These are phyloP conservation scores for Noturus placidus DNA, from an alignment of 2,113 vertebrate species.

Conservation along the genomic window DNA sequence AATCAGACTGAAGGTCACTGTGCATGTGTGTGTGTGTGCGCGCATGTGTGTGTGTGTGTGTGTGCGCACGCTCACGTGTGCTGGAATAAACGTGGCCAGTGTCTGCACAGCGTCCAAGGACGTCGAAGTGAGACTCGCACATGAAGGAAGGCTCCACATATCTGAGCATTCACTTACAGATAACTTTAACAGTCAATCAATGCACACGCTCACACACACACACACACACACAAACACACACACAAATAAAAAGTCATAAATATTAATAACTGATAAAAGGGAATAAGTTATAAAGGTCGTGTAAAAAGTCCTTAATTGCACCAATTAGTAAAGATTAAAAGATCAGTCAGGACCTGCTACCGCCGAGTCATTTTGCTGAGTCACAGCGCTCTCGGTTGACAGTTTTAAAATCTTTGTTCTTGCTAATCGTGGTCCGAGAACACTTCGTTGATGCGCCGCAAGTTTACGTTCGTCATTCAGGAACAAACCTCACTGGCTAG, in stretches of 20 bases:
- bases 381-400: too few relatives aligned
- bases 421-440: too few relatives aligned
- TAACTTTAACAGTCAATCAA: slow-evolving; percentile 14
- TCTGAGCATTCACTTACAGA: background rate
- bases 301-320: background rate
- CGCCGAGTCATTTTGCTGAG: background rate
- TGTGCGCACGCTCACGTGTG: background rate
- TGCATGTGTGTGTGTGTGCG: background rate
- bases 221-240: background rate
- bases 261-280: background rate
- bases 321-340: background rate
- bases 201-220: slow-evolving; percentile 17
- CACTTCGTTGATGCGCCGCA: too few relatives aligned
- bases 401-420: too few relatives aligned
- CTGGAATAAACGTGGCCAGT: background rate
- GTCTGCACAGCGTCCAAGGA: slow-evolving; percentile 2
- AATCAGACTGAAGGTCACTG: slow-evolving; percentile 4
- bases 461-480: too few relatives aligned
- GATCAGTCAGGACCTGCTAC: slow-evolving; percentile 1
- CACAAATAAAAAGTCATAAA: background rate
- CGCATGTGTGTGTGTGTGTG: background rate
- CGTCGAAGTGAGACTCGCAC: too few relatives aligned
- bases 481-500: too few relatives aligned
- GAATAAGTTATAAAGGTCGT: background rate
- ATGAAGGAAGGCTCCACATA: background rate